Evolutionary conservation across 2,113 vertebrate species (phyloP).

Genomic region (Vidua chalybeata): DNA sequence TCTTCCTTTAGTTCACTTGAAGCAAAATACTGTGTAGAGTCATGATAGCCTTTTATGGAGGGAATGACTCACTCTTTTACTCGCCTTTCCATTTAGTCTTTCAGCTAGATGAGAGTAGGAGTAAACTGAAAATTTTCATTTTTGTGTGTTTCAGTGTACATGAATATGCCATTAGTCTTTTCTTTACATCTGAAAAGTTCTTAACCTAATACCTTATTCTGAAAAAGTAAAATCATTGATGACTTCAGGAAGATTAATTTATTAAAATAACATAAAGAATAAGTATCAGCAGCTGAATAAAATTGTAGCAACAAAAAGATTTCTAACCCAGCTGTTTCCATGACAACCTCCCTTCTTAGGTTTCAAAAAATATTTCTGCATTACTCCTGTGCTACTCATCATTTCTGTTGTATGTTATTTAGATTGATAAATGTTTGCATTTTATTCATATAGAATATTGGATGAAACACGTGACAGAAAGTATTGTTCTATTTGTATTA

Average conservation of each 20-base stretch:
- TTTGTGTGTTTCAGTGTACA: not conserved
- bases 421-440: not conserved
- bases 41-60: not conserved
- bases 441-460: not conserved
- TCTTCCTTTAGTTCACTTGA: not conserved
- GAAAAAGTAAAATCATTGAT: not conserved
- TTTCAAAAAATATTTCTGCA: not conserved
- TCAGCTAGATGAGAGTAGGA: not conserved
- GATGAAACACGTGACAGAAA: not conserved
- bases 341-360: not conserved
- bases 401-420: not conserved
- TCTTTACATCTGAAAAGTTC: not conserved
- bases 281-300: not conserved
- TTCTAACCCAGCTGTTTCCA: slow-evolving; percentile 7
- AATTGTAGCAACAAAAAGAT: not conserved
- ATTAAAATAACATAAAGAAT: not conserved
- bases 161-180: not conserved
- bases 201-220: not conserved
- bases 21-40: not conserved
- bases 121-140: not conserved
- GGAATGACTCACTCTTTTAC: not conserved
- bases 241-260: not conserved
- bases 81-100: not conserved
- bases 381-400: not conserved
- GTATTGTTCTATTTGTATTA: not conserved